Base-by-base conservation (phyloP, 2,113 vertebrate genomes). In the Campylomormyrus tamandua region DNA sequence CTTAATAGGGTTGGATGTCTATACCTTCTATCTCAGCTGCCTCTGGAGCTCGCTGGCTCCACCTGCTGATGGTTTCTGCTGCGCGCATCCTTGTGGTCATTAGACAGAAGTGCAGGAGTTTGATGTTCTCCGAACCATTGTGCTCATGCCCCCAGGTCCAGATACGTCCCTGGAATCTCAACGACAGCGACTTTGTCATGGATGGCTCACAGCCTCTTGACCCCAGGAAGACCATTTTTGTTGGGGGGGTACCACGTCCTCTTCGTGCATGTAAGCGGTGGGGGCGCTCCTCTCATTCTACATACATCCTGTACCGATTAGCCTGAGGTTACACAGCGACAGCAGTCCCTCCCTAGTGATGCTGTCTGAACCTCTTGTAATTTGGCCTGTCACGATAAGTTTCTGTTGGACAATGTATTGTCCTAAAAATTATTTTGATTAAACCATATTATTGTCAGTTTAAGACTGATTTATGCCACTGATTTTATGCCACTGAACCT, bases 161-260 rank as follows among this genome's bases (percentile, higher is more conserved):
- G 95, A 99, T 99, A 90, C 96, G 98, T 86, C 98, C 98, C 92
- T 99, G 98, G 98, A 99, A 99, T 95, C 97, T 99, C 89, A 99
- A 98, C 90, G 98, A 99, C 95, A 99, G 98, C 95, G 98, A 99
- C 94, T 99, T 99, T 95, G 98, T 99, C 90, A 99, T 99, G 98
- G 98, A 99, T 90, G 98, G 98, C 93, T 99, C 98, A 92, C 98
- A 99, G 93, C 98, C 98, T 87, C 95, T 99, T 91, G 98, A 99
- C 92, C 98, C 98, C 88, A 96, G 98, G 90, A 99, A 99, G 96
- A 99, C 98, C 48, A 99, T 99, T 94, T 99, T 99, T 95, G 98
- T 99, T 89, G 98, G 98, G 90, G 98, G 98, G 90, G 98, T 99
- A 93, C 98, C 98, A 94, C 97, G 98, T 92, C 98, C 98, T 89